Conservation (phyloP, 2,888 invertebrate species). For the Diloba caeruleocephala region DNA sequence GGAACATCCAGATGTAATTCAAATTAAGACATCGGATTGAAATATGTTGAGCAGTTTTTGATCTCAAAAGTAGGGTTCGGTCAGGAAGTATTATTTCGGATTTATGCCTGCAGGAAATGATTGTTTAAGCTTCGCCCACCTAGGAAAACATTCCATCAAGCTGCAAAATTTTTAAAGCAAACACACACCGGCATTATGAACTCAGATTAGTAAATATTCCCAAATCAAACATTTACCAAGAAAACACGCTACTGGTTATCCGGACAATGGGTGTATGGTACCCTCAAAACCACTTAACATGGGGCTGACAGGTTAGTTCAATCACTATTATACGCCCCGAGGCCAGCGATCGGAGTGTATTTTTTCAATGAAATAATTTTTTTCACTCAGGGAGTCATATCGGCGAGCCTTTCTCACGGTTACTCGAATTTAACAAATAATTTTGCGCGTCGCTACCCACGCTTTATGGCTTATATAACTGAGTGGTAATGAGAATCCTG, state of each 20-base stretch:
- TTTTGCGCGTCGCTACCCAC: slow-evolving; percentile 59
- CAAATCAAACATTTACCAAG: slow-evolving; percentile 86
- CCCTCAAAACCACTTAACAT: slow-evolving; percentile 88
- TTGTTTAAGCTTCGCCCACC: slow-evolving; percentile 56
- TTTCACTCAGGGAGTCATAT: slow-evolving; percentile 76
- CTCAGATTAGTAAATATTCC: slow-evolving; percentile 82
- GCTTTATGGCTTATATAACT: slow-evolving; percentile 40
- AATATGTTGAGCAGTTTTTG: neutral
- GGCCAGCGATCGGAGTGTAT: slow-evolving; percentile 84
- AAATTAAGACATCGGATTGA: neutral
- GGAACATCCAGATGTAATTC: neutral
- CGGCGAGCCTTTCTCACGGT: slow-evolving; percentile 80
- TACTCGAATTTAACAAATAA: slow-evolving; percentile 55
- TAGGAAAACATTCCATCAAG: slow-evolving; percentile 71
- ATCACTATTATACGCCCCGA: slow-evolving; percentile 85
- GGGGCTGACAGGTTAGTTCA: slow-evolving; percentile 89
- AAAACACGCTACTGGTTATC: slow-evolving; percentile 86
- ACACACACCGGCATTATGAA: slow-evolving; percentile 71
- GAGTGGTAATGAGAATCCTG: slow-evolving; percentile 34
- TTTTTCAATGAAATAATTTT: slow-evolving; percentile 71
- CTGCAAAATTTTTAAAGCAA: slow-evolving; percentile 72
- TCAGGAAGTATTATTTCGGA: neutral
- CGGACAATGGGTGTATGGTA: slow-evolving; percentile 81
- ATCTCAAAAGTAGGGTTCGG: neutral
- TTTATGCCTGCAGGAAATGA: slow-evolving; percentile 53